Evolutionary conservation across 2,888 invertebrate genomes (phyloP), one percentile per base, ranked within the genome.

Genomic region (Sturmia bella): DNA sequence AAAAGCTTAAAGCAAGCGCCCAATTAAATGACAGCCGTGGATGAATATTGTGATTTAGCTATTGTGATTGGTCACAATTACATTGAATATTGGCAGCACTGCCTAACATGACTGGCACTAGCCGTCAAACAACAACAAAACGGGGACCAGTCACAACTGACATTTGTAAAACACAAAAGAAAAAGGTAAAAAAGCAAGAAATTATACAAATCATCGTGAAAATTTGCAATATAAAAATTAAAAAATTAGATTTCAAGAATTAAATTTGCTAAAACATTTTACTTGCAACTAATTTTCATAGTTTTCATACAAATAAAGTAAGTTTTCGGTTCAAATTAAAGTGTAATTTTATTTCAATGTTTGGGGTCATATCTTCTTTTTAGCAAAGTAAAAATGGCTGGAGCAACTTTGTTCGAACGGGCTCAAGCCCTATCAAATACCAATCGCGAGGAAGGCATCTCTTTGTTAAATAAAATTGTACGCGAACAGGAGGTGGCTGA

Each of bases 371-470:
- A n/a, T n/a, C n/a, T n/a, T 27, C 6, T 57, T 50, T 57, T 13
- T 45, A 87, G 85, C 59, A 86, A 86, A 74, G 86, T 85, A 84
- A 89, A 89, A 87, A 97, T 97, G 96, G 96, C 96, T 91, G 96
- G 96, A 92, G 96, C 96, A 90, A 96, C 95, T 94, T 93, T 96
- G 93, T 96, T 96, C 91, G 96, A 96, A 92, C 93, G 96, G 91
- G 94, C 95, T 90, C 95, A 95, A 92, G 94, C 95, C 86, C 93
- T 95, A 87, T 93, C 95, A 85, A 93, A 93, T 90, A 93, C 94
- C 85, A 94, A 94, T 92, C 94, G 95, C 88, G 94, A 95, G 91
- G 94, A 96, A 91, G 94, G 94, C 90, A 93, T 94, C 89, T 93
- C 94, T 88, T 92, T 95, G 88, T 92, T 95, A 84, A 94, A 95